Percentiles rank a stretch among this genome's conserved stretches.
Evolutionary conservation across 2,797 vertebrate genomes (phyloP).

Genomic region (Sebastes taczanowskii): DNA sequence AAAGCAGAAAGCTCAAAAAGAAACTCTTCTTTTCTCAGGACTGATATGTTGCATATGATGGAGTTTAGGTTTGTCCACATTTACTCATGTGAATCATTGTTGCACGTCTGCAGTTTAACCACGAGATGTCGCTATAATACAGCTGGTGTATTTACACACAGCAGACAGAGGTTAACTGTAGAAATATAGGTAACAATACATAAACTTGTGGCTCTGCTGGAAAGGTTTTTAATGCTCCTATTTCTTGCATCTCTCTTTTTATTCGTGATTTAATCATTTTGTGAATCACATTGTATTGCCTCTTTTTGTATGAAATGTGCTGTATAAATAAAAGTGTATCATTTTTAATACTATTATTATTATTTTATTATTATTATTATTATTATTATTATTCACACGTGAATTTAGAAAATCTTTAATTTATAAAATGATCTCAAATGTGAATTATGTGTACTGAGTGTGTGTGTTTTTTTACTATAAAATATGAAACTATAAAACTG

Average conservation of each 20-base stretch:
- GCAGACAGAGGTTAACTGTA: neutral
- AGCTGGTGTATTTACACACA: neutral
- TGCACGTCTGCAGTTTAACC: constrained; percentile 15
- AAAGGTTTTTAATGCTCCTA: neutral
- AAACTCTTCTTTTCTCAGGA: neutral
- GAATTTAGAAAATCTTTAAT: no score
- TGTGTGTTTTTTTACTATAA: neutral
- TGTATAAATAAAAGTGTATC: no score
- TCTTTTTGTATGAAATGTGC: no score
- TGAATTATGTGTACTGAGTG: neutral
- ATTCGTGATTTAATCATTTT: neutral
- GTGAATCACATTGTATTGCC: no score
- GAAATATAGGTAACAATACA: neutral
- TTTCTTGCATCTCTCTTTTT: neutral
- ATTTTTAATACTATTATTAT: neutral
- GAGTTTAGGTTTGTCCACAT: neutral
- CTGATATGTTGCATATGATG: neutral
- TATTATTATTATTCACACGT: neutral
- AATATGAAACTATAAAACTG: neutral
- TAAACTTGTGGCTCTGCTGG: neutral
- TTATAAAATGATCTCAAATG: neutral
- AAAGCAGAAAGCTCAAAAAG: neutral
- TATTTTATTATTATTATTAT: neutral
- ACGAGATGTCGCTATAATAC: constrained; percentile 26
- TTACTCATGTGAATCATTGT: neutral